Base-by-base conservation (phyloP, 92 coral and sea anemone species). In the Zoanthus solanderi region DNA sequence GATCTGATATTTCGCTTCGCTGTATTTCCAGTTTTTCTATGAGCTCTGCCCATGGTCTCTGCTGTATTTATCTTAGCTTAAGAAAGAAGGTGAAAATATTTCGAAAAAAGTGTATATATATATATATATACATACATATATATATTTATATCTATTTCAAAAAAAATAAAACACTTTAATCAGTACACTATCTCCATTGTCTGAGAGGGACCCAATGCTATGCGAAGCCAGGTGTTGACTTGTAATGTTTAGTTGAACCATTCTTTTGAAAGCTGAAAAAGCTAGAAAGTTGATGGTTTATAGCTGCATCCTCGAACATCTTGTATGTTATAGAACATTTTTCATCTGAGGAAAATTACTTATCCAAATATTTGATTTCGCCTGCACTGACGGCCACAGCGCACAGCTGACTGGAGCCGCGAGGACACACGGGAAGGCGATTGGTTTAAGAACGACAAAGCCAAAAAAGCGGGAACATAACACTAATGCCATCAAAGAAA, bases 351-450 rank as follows among this genome's bases (percentile, higher is more conserved):
- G 74, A 50, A 81, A 65, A 9, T 18, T 66, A 42, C 65, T 81
- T 46, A 31, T 45, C 85, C 58, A 81, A 81, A 81, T 81, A 81
- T 81, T 81, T 81, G 72, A 37, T 81, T 81, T 81, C 56, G 85
- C 75, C 61, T 71, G 18, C 53, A 23, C 85, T 69, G 7, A 23
- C 9, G 42, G 58, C 72, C 14, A 6, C 48, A 30, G 82, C 85
- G 66, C 85, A 81, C 46, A 34, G 85, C 75, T 81, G 85, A 71
- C 72, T 44, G 54, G 84, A 61, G 85, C 85, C 85, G 85, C 85
- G 60, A 57, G 85, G 85, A 34, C 46, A 4, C 75, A 65, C 71
- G 85, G 85, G 85, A 81, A 81, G 85, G 71, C 75, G 73, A 32
- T 44, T 81, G 74, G 47, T 73, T 45, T 32, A 47, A 66, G 42